Evolutionary conservation across 2,888 invertebrate species (phyloP), one percentile per base, ranked within the genome.

Genomic region (Erynnis tages): DNA sequence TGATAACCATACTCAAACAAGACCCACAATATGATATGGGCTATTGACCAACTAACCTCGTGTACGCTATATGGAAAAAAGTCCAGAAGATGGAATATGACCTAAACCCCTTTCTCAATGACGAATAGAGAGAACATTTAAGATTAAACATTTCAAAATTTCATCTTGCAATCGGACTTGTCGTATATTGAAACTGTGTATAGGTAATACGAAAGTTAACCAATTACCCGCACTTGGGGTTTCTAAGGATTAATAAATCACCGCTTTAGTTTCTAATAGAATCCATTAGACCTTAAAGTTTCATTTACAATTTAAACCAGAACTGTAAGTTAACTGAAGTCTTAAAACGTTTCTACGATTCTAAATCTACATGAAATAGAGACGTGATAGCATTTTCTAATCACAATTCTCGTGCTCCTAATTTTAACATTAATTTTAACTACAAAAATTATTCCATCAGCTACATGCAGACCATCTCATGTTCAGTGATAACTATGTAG

Each of bases 221-320:
- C 47, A 38, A 48, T 48, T 48, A 48, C 19, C 30, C 47, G 38
- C 47, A 48, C 29, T 48, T 48, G 38, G 38, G 30, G 21, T 38
- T 30, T 38, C 47, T 10, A 30, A 30, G 47, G 38, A 48, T 38
- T 48, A 38, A 48, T 48, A 48, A 48, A 48, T 48, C 48, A 48
- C 19, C 14, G 30, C 32, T 48, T 48, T 40, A 48, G 48, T 48
- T 48, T 40, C 30, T 48, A 40, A 48, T 48, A 40, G 48, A 48
- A 40, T 48, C 40, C 40, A 48, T 48, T 48, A 32, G 40, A 48
- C 48, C 38, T 40, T 40, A 40, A 48, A 48, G 48, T 48, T 40
- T 40, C 30, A 8, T 48, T 30, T 14, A 40, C 13, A 40, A 48
- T 40, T 40, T 23, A 23, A 40, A 40, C 16, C 30, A 11, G 23